Percentiles rank a stretch among this genome's conserved stretches.
phyloP scores from a whole-genome alignment of 2,113 vertebrate genomes.

The Poicephalus meyeri region DNA sequence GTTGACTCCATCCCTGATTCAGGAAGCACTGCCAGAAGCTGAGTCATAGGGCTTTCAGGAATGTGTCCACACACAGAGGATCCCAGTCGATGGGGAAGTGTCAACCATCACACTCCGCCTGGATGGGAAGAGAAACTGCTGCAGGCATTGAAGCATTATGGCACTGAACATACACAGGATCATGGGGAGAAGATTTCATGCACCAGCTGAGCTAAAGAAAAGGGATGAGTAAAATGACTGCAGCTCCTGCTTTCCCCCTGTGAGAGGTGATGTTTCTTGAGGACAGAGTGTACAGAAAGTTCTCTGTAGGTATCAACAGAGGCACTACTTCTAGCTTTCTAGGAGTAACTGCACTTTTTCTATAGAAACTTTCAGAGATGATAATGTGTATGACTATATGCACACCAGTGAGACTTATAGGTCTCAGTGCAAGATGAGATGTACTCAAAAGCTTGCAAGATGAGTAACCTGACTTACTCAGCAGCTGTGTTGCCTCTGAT shows the following conservation, averaged over 20 bases:
- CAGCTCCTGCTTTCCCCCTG: background rate
- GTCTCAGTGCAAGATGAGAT: background rate
- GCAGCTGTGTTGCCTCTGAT: background rate
- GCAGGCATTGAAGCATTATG: background rate
- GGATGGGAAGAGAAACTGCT: background rate
- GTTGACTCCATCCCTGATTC: background rate
- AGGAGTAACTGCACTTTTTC: background rate
- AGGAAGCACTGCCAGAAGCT: background rate
- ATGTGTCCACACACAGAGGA: fast-evolving
- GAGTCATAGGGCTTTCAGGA: background rate
- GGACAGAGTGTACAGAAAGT: background rate
- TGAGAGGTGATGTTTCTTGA: background rate
- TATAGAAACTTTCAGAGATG: background rate
- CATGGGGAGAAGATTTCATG: background rate
- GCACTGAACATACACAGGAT: background rate
- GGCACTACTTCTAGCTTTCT: background rate
- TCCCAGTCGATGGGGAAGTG: background rate
- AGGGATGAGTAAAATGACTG: background rate
- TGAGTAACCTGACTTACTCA: background rate
- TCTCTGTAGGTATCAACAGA: background rate
- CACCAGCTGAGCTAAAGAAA: background rate
- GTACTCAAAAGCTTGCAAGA: background rate
- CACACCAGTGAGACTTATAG: background rate
- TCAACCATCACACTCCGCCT: fast-evolving
- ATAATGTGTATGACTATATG: fast-evolving